Evolutionary conservation across 1,140 invertebrate genomes (phyloP), one percentile per base, ranked within the genome.

Genomic region (Rhyacophila brunnea): DNA sequence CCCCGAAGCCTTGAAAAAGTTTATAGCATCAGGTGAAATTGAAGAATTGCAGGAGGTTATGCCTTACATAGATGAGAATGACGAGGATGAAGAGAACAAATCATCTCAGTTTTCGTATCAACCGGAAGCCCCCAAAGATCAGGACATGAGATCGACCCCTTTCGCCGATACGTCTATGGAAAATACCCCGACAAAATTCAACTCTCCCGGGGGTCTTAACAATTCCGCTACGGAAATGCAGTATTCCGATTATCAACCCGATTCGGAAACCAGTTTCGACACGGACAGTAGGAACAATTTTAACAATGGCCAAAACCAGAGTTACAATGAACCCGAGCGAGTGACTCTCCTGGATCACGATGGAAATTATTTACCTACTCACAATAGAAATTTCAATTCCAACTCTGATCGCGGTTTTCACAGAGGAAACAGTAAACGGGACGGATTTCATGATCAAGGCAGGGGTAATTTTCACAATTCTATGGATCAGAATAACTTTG

Each of bases 21-120:
- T 85, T 56, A 86, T 92, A 13, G 83, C 85, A 62, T 86, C 87
- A 5, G 90, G 90, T 40, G 87, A 88, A 71, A 83, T 92, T 52
- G 87, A 89, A 70, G 88, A 91, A 68, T 66, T 92, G 20, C 80
- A 85, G 40, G 89, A 92, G 67, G 83, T 91, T 1, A 85, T 89
- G 66, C 86, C 78, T 44, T 80, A 78, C 53, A 78, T 84, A 47
- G 85, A 86, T 57, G 72, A 83, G 4, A 79, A 80, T 56, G 83
- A 84, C 52, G 80, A 81, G 52, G 83, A 84, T 54, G 52, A 54
- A 15, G 45, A 54, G 6, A 23, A 67, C 81, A 53, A 67, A 73
- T 67, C 63, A 71, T 59, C 49, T 65, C 62, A 73, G 74, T 53
- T 78, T 76, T 70, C 71, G 74, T 78, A 76, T 68, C 74, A 73